Conservation (phyloP, 1,140 invertebrate genomes). For the Zelostemma sp. region DNA sequence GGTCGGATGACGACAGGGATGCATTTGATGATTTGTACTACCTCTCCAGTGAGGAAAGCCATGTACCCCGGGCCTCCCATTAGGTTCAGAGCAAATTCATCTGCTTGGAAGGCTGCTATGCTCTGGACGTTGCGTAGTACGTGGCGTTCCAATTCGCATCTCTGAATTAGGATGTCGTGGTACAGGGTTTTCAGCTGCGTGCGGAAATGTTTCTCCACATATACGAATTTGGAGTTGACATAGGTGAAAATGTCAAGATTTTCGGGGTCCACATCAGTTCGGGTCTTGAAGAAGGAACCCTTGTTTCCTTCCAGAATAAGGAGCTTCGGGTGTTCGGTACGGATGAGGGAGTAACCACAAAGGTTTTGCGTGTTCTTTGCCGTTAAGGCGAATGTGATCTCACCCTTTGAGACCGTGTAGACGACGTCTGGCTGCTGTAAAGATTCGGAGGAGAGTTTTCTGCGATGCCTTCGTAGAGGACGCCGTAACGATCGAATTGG, state of each 20-base stretch:
- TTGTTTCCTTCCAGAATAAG: conserved; percentile 15
- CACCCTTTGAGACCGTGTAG: too few relatives aligned
- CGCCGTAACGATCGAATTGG: conserved; percentile 16
- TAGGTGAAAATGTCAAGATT: conserved; percentile 24
- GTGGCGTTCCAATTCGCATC: conserved; percentile 26
- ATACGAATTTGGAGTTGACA: conserved; percentile 40
- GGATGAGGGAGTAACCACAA: conserved; percentile 20
- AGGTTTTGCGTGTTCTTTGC: not conserved
- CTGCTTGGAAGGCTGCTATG: conserved; percentile 18
- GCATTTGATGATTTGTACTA: conserved; percentile 16
- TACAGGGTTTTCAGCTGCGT: conserved; percentile 21
- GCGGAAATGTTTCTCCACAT: conserved; percentile 27
- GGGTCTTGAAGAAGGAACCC: not conserved
- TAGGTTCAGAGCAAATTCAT: conserved; percentile 24
- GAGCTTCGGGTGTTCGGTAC: conserved; percentile 24
- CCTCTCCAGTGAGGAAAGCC: conserved; percentile 17
- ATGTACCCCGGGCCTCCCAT: conserved; percentile 26
- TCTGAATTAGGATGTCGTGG: conserved; percentile 8
- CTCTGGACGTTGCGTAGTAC: conserved; percentile 19
- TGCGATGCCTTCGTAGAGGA: conserved; percentile 18
- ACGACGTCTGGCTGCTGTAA: too few relatives aligned
- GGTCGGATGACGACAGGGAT: conserved; percentile 8
- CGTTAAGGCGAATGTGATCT: not conserved
- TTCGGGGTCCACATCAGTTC: not conserved
- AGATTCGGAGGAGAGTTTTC: not conserved